Evolutionary conservation across 2,888 invertebrate genomes (phyloP).

Genomic region (Rhingia rostrata): DNA sequence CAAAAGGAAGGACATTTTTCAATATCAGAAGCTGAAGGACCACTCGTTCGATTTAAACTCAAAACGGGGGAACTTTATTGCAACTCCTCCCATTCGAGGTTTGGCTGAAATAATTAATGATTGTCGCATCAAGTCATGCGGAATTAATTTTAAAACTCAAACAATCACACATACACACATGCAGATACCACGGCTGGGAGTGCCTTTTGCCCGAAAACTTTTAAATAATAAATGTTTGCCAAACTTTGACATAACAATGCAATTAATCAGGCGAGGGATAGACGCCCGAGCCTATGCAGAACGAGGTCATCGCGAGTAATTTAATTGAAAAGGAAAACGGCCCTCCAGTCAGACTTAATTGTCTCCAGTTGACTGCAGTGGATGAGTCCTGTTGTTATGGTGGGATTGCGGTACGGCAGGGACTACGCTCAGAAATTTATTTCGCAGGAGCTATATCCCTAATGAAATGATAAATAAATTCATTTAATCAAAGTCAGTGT

Average conservation of each 20-base stretch:
- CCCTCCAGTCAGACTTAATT: neutral
- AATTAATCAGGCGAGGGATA: conserved; percentile 57
- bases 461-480: conserved; percentile 59
- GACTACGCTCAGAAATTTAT: conserved; percentile 16
- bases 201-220: conserved; percentile 1
- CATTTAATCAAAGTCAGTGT: conserved; percentile 61
- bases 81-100: conserved; percentile 50
- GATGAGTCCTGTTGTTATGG: neutral
- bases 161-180: neutral
- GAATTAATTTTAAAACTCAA: conserved; percentile 57
- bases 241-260: conserved; percentile 52
- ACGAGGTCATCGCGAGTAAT: conserved; percentile 24
- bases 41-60: neutral
- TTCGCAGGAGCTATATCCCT: conserved; percentile 16
- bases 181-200: no score
- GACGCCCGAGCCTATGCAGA: neutral
- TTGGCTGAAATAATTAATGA: conserved; percentile 49
- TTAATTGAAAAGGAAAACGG: neutral
- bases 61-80: conserved; percentile 7
- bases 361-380: neutral
- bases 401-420: neutral
- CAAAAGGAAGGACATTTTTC: conserved; percentile 35
- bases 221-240: conserved; percentile 59
- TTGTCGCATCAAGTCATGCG: conserved; percentile 23
- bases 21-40: conserved; percentile 27